Evolutionary conservation across 92 coral and sea anemone genomes (phyloP).

Genomic region (Phenganax subtilis): DNA sequence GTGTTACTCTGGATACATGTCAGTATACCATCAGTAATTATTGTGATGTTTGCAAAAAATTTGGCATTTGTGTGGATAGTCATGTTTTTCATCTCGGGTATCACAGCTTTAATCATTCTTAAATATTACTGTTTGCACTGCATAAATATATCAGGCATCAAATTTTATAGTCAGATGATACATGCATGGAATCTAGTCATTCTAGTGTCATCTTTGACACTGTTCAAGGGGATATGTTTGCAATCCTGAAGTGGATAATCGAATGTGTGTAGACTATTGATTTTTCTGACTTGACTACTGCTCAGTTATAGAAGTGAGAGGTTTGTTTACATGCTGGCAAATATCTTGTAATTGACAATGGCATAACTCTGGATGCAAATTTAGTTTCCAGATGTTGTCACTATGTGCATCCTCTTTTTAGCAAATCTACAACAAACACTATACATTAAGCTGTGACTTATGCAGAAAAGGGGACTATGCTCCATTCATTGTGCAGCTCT

Average conservation of each 20-base stretch:
- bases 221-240: constrained; percentile 1
- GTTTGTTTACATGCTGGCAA: neutral
- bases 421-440: neutral
- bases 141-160: too few relatives aligned
- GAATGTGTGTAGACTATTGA: neutral
- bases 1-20: constrained; percentile 7
- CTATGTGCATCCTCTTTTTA: neutral
- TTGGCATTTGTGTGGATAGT: neutral
- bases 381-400: constrained; percentile 18
- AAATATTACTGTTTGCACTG: neutral
- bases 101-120: neutral
- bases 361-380: constrained; percentile 10
- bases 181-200: neutral
- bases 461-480: neutral
- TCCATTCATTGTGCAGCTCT: too few relatives aligned
- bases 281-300: neutral
- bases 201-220: neutral
- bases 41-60: neutral
- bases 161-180: too few relatives aligned
- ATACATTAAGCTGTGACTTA: neutral
- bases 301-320: neutral
- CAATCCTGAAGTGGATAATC: constrained; percentile 22
- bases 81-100: neutral
- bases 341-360: constrained; percentile 3
- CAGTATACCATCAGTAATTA: constrained; percentile 18